Evolutionary conservation across 2,888 invertebrate species (phyloP).

Genomic region (Hirtodrosophila cameraria): DNA sequence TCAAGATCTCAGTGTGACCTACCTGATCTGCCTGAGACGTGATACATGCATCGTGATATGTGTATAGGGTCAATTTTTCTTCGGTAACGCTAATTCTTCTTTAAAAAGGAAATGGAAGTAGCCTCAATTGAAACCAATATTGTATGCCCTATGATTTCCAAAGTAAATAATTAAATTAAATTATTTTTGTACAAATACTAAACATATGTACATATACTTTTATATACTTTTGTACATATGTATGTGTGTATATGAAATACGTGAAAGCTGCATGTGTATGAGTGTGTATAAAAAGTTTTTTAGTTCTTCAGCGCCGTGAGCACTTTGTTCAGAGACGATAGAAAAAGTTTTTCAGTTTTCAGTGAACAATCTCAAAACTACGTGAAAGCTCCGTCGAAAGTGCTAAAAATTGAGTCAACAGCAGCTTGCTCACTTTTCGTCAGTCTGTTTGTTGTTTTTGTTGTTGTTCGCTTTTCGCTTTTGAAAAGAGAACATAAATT

Average conservation of each 20-base stretch:
- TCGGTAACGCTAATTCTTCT: no score
- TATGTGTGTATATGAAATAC: slow-evolving; percentile 1
- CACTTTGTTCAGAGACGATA: slow-evolving; percentile 22
- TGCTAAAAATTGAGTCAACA: slow-evolving; percentile 30
- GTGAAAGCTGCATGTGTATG: background rate
- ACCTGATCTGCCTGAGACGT: no score
- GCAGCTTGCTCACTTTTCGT: slow-evolving; percentile 11
- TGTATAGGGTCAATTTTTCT: no score
- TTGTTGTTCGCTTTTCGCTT: slow-evolving; percentile 12
- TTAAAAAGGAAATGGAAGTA: no score
- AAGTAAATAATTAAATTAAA: no score
- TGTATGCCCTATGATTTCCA: no score
- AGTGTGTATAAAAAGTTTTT: slow-evolving; percentile 9
- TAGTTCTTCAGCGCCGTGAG: slow-evolving; percentile 4
- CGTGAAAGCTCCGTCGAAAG: slow-evolving; percentile 47
- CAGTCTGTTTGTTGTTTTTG: slow-evolving; percentile 24
- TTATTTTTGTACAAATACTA: no score
- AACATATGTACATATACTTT: background rate
- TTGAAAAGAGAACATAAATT: slow-evolving; percentile 27
- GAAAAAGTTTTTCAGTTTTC: slow-evolving; percentile 35
- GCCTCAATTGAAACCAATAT: no score
- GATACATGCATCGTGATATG: no score
- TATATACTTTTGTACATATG: background rate
- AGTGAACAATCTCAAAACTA: slow-evolving; percentile 45
- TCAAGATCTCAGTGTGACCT: no score